Conservation (phyloP, 1,140 invertebrate genomes). For the Drosophila grimshawi region DNA sequence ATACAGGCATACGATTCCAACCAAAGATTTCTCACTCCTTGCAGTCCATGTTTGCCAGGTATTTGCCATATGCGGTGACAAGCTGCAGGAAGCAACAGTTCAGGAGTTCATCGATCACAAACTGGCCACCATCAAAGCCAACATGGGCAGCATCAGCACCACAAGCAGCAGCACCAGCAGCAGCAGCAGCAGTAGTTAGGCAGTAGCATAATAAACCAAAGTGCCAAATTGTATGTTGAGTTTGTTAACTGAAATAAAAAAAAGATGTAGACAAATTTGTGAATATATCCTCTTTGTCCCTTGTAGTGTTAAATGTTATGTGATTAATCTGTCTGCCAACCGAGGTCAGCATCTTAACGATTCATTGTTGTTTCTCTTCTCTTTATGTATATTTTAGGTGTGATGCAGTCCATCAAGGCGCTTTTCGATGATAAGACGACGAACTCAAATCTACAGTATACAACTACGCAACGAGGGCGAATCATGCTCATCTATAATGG, state of each 20-base stretch:
- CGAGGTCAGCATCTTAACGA: neutral
- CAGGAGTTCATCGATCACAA: constrained; percentile 71
- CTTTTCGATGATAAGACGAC: constrained; percentile 72
- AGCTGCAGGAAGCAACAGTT: constrained; percentile 44
- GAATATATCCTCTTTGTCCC: neutral
- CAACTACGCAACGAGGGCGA: constrained; percentile 80
- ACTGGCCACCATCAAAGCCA: constrained; percentile 52
- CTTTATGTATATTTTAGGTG: constrained; percentile 42
- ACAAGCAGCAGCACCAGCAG: too few species aligned
- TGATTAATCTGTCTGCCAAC: neutral
- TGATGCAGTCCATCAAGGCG: constrained; percentile 69
- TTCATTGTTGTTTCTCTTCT: neutral
- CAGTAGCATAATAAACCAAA: constrained; percentile 29
- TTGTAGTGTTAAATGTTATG: constrained; percentile 12
- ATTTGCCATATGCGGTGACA: constrained; percentile 64
- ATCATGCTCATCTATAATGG: constrained; percentile 83
- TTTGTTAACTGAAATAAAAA: constrained; percentile 60
- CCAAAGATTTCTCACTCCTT: constrained; percentile 15
- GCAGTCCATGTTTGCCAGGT: constrained; percentile 79
- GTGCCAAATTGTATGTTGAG: constrained; percentile 47
- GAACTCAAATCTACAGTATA: constrained; percentile 62
- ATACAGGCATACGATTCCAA: neutral
- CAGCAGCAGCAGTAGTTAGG: constrained; percentile 8
- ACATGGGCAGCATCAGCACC: neutral
- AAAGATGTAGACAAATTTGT: constrained; percentile 40